Conservation (phyloP, 2,113 vertebrate species). For the Diadophis punctatus region DNA sequence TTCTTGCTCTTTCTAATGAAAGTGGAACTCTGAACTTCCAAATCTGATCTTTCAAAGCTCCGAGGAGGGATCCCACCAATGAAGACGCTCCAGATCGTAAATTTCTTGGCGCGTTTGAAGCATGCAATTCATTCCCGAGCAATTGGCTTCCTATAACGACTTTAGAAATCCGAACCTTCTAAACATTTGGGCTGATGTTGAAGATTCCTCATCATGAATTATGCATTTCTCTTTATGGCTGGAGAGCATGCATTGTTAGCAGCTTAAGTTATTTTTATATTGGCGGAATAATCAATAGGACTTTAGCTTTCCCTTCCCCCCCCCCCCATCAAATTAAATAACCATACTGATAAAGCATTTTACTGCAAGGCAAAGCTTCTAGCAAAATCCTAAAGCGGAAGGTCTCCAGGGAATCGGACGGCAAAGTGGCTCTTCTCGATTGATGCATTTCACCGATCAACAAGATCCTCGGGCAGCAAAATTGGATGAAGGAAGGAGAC, state of each 20-base stretch:
- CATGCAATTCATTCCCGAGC: background rate
- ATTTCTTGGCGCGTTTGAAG: background rate
- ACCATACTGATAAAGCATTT: slow-evolving; percentile 38
- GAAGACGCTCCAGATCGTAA: background rate
- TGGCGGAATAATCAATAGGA: slow-evolving; percentile 33
- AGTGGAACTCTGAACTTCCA: background rate
- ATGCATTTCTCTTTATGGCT: slow-evolving; percentile 2
- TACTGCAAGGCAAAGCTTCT: slow-evolving; percentile 20
- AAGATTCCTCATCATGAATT: slow-evolving; percentile 11
- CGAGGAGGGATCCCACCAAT: background rate
- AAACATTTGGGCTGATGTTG: background rate
- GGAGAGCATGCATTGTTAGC: background rate
- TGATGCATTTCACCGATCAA: too few species aligned
- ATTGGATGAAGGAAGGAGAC: background rate
- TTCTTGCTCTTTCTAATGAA: background rate
- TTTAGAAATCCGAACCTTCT: background rate
- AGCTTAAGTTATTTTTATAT: slow-evolving; percentile 17
- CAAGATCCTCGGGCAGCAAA: background rate
- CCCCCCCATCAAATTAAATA: slow-evolving; percentile 44
- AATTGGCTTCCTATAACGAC: background rate
- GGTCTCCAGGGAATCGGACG: background rate
- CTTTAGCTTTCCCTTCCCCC: background rate
- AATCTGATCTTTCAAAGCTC: background rate
- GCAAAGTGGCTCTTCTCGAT: background rate
- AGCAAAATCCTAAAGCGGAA: background rate